Conservation (phyloP, 1,140 invertebrate genomes). For the Octopus bimaculoides region DNA sequence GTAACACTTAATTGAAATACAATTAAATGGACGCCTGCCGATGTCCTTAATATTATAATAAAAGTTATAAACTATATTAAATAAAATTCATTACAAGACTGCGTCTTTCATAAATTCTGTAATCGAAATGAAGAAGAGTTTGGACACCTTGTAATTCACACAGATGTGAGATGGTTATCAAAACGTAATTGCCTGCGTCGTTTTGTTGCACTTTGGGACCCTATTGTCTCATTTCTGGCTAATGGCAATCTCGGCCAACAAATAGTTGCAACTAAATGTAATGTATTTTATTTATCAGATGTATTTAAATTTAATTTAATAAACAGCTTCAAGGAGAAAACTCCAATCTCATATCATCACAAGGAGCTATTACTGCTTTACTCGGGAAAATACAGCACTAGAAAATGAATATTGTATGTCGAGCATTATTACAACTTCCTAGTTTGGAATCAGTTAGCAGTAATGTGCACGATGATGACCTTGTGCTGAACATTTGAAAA, state of each 20-base stretch:
- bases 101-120: not conserved
- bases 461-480: not conserved
- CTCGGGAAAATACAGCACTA: not conserved
- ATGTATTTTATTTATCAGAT: conserved; percentile 2
- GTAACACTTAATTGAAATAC: not conserved
- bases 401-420: not conserved
- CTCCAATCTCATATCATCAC: not conserved
- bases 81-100: not conserved
- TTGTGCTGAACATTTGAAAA: conserved; percentile 2
- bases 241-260: not conserved
- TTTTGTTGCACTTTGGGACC: not conserved
- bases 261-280: not conserved
- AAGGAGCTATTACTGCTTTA: conserved; percentile 1
- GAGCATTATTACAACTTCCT: not conserved
- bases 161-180: not conserved
- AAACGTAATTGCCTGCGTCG: not conserved
- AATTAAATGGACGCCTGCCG: not conserved
- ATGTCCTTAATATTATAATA: not conserved
- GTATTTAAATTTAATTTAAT: not conserved
- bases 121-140: conserved; percentile 1
- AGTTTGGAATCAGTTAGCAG: not conserved
- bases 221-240: not conserved
- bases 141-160: not conserved
- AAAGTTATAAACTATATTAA: not conserved
- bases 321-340: conserved; percentile 1